Conservation (phyloP, 1,140 invertebrate genomes). For the Antheraea mylitta region DNA sequence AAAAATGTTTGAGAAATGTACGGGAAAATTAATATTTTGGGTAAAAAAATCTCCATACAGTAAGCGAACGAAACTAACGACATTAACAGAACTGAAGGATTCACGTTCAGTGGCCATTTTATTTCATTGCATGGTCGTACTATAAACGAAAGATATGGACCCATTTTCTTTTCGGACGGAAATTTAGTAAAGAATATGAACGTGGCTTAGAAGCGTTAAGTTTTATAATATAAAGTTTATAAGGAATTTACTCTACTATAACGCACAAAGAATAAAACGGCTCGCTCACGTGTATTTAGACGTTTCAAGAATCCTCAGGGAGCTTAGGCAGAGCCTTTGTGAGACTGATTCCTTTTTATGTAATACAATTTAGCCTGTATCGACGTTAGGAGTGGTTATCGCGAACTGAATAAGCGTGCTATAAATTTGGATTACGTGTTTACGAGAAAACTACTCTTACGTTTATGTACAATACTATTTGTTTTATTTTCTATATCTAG, state of each 20-base stretch:
- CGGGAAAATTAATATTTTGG: no score
- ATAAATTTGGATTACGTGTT: conserved; percentile 45
- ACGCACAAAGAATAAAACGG: not conserved
- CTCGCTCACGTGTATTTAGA: not conserved
- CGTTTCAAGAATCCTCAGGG: conserved; percentile 1
- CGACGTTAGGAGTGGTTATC: conserved; percentile 30
- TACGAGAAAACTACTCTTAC: conserved; percentile 21
- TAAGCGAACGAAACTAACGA: no score
- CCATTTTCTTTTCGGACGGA: no score
- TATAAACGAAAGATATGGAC: no score
- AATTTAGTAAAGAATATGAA: not conserved
- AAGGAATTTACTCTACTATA: not conserved
- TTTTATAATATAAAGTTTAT: not conserved
- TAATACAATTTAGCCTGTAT: conserved; percentile 14
- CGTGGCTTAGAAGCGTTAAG: not conserved
- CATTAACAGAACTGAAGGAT: no score
- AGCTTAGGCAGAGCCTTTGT: conserved; percentile 4
- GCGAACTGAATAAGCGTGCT: conserved; percentile 38
- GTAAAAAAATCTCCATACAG: no score
- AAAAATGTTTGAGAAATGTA: no score
- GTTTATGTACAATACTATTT: not conserved
- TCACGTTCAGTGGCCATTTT: no score
- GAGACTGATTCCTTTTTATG: conserved; percentile 13
- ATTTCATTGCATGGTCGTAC: no score
- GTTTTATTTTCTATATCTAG: not conserved